Evolutionary conservation across 1,140 invertebrate species (phyloP).

Genomic region (Drosophila sulfurigaster): DNA sequence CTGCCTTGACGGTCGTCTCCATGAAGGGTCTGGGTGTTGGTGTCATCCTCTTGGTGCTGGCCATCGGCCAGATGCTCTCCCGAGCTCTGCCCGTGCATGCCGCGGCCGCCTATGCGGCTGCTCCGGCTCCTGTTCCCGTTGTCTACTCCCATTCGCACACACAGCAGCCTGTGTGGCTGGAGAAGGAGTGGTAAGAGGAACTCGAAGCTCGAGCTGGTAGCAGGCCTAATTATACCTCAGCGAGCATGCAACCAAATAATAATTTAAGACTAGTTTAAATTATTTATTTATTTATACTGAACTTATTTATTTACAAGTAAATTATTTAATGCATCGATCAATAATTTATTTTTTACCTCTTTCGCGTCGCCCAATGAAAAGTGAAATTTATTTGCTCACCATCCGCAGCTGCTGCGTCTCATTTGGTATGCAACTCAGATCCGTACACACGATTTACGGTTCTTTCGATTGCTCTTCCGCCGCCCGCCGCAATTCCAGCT

Average conservation of each 20-base stretch:
- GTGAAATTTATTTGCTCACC: slow-evolving; percentile 59
- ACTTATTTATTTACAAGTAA: slow-evolving; percentile 35
- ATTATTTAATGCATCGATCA: slow-evolving; percentile 33
- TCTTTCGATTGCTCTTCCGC: slow-evolving; percentile 68
- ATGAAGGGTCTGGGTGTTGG: slow-evolving; percentile 88
- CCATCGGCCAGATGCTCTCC: slow-evolving; percentile 83
- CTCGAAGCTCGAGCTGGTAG: slow-evolving; percentile 46
- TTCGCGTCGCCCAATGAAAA: slow-evolving; percentile 43
- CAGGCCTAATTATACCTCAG: slow-evolving; percentile 69
- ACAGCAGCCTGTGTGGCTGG: slow-evolving; percentile 82
- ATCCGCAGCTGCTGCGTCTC: slow-evolving; percentile 10
- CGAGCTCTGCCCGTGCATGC: slow-evolving; percentile 79
- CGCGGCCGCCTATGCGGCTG: slow-evolving; percentile 68
- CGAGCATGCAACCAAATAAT: slow-evolving; percentile 82
- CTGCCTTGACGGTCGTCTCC: slow-evolving; percentile 87
- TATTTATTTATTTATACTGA: slow-evolving; percentile 67
- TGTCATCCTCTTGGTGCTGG: slow-evolving; percentile 82
- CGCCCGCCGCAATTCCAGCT: slow-evolving; percentile 29
- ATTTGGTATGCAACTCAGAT: slow-evolving; percentile 58
- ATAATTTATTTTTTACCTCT: slow-evolving; percentile 16
- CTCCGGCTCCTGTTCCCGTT: slow-evolving; percentile 74
- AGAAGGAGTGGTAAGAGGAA: slow-evolving; percentile 77
- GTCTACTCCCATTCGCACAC: slow-evolving; percentile 82
- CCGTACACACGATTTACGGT: slow-evolving; percentile 65
- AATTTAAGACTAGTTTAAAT: slow-evolving; percentile 82